Evolutionary conservation across 2,113 vertebrate species (phyloP).

Genomic region (Sander vitreus): DNA sequence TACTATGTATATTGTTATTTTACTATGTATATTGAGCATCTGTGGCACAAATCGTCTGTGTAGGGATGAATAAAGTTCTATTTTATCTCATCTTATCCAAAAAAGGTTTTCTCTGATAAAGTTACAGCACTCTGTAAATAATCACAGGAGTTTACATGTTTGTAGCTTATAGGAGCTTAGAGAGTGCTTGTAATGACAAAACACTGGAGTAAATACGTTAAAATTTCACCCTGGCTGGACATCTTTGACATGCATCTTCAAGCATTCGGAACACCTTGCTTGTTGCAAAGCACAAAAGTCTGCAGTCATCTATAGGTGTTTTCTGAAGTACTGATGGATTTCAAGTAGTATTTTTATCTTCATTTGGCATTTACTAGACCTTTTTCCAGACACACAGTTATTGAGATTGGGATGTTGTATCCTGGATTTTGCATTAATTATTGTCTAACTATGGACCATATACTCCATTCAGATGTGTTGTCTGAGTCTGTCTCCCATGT

Average conservation of each 20-base stretch:
- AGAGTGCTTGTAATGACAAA: neutral
- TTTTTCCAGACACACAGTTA: neutral
- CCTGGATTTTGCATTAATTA: constrained; percentile 14
- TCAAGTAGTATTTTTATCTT: neutral
- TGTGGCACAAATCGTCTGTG: neutral
- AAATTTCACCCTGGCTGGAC: neutral
- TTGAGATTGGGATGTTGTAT: neutral
- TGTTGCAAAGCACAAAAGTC: no score
- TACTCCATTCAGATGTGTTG: constrained; percentile 19
- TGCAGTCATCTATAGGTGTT: neutral
- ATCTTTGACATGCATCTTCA: neutral
- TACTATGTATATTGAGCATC: neutral
- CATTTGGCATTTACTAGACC: neutral
- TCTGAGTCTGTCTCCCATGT: constrained; percentile 35
- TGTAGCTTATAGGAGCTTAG: neutral
- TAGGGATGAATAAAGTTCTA: neutral
- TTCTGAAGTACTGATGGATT: neutral
- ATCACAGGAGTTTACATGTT: neutral
- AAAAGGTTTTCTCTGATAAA: neutral
- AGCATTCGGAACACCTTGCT: neutral
- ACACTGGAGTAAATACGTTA: neutral
- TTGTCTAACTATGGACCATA: constrained; percentile 25
- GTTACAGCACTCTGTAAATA: neutral
- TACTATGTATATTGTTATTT: neutral
- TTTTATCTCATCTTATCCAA: neutral